phyloP scores from a whole-genome alignment of 2,113 vertebrate species.

The Cyrtonyx montezumae region DNA sequence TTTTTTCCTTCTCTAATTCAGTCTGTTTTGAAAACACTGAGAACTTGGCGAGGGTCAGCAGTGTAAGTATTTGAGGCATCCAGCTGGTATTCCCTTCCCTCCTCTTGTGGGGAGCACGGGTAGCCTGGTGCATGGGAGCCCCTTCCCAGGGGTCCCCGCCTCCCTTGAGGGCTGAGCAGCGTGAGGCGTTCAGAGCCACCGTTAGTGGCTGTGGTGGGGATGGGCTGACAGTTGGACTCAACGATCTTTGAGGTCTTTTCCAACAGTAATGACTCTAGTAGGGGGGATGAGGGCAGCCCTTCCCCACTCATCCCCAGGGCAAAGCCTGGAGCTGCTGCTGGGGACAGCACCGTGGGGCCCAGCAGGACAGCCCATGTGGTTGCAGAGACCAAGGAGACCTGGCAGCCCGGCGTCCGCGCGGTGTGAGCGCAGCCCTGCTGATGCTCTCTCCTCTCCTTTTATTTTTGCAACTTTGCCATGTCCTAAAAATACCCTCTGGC shows the following conservation, averaged over 20 bases:
- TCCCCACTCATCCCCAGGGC: background rate
- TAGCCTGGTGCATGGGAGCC: background rate
- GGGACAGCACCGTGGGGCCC: accelerated
- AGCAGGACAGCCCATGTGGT: background rate
- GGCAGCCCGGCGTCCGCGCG: background rate
- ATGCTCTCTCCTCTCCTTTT: background rate
- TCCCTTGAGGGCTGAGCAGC: background rate
- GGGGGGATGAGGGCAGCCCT: background rate
- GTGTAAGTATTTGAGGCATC: background rate
- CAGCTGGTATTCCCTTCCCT: constrained; percentile 6
- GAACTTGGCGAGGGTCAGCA: constrained; percentile 11
- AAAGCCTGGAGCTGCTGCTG: background rate
- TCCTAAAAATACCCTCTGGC: background rate
- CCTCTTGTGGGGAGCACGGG: accelerated
- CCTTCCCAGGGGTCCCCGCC: too few relatives aligned
- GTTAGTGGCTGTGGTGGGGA: too few relatives aligned
- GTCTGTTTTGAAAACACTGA: constrained; percentile 28
- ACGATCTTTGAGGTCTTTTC: too few relatives aligned
- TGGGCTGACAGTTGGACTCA: too few relatives aligned
- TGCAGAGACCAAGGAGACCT: background rate
- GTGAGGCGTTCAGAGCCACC: background rate
- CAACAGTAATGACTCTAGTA: too few relatives aligned
- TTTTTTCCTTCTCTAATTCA: background rate
- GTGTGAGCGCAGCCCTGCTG: background rate
- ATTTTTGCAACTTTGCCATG: background rate